Evolutionary conservation across 1,140 invertebrate genomes (phyloP).

Genomic region (Steinernema khuongi): DNA sequence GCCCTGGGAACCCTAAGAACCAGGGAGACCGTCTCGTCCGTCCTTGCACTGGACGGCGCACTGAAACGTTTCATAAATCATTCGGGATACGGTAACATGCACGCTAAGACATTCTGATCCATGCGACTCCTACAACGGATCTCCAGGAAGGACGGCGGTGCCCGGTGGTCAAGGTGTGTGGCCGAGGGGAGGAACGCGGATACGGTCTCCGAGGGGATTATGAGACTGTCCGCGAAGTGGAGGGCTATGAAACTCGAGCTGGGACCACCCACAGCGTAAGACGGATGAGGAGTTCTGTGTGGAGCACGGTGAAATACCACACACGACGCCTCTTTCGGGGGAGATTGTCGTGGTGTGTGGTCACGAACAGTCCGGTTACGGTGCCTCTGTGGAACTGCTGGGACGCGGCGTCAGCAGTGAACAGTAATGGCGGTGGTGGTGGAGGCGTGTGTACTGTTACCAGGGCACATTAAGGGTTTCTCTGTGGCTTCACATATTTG

Average conservation of each 20-base stretch:
- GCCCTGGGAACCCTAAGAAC: conserved; percentile 19
- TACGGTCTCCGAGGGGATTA: conserved; percentile 9
- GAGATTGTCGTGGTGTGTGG: background rate
- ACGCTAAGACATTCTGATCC: background rate
- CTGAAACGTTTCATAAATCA: conserved; percentile 17
- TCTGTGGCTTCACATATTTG: too few species aligned
- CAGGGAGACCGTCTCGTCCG: conserved; percentile 24
- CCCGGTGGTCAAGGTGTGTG: background rate
- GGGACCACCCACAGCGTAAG: background rate
- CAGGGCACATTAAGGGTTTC: too few species aligned
- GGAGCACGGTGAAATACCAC: background rate
- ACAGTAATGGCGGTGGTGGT: conserved; percentile 20
- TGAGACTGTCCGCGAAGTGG: background rate
- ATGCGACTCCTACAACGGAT: background rate
- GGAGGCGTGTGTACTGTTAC: too few species aligned
- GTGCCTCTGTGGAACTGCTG: background rate
- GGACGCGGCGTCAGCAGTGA: conserved; percentile 1
- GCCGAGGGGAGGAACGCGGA: background rate
- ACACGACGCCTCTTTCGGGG: background rate
- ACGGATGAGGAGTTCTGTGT: too few species aligned
- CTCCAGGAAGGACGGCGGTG: background rate
- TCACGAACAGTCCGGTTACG: background rate
- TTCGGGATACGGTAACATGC: background rate
- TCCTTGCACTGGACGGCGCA: conserved; percentile 32
- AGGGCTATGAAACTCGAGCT: background rate